A percentile compares a stretch with the other conserved stretches of the same genome.
Conservation (phyloP, 2,888 invertebrate genomes). For the Cataglyphis cursor region DNA sequence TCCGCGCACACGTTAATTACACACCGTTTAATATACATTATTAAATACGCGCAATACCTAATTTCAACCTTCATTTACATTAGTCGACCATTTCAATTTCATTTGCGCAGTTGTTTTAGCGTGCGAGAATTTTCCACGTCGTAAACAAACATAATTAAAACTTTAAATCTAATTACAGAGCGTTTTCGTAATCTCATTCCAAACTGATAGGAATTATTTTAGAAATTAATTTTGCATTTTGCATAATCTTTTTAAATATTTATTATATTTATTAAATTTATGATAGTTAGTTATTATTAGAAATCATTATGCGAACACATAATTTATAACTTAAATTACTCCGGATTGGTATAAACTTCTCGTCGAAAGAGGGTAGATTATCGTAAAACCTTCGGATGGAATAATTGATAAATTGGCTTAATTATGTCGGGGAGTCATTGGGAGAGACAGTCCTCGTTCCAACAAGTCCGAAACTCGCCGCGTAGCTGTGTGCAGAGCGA, state of each 20-base stretch:
- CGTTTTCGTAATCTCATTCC: neutral
- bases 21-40: conserved; percentile 16
- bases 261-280: neutral
- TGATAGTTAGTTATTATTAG: neutral
- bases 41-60: conserved; percentile 3
- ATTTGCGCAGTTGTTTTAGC: neutral
- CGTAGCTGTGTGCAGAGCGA: neutral
- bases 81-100: neutral
- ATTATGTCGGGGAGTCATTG: conserved; percentile 30
- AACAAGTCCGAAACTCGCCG: conserved; percentile 38
- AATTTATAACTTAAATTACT: neutral
- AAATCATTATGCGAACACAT: neutral
- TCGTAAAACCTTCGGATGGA: neutral
- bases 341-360: neutral
- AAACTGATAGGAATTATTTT: neutral
- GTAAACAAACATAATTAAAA: neutral
- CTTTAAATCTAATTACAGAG: neutral
- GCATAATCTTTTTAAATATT: neutral
- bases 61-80: neutral
- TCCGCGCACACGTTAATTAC: conserved; percentile 16
- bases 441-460: neutral
- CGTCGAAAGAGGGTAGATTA: neutral
- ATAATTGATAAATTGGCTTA: conserved; percentile 53
- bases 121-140: neutral
- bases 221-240: neutral